Evolutionary conservation across 2,797 vertebrate genomes (phyloP), one percentile per base, ranked within the genome.

Genomic region (Hippocampus kuda): DNA sequence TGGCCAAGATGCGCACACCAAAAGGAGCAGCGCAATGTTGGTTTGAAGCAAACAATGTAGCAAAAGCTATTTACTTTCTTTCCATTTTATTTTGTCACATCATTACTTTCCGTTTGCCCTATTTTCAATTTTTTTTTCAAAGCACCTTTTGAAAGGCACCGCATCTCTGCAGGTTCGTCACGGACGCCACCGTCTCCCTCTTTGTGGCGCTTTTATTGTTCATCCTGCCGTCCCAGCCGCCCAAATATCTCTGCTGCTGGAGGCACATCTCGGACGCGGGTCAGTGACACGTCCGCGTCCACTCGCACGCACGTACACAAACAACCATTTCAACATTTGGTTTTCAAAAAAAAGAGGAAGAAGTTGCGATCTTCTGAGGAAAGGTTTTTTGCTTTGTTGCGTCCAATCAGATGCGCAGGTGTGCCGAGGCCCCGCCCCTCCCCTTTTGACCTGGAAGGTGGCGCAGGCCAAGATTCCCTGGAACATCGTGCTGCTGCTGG

Each of bases 401-500:
- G 26, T 75, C 77, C 72, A 76, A 76, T 79, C 83, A 92, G 89
- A 82, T 16, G 46, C 78, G 11, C 73, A 67, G 68, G 38, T 56
- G 13, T 66, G 81, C 2, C 70, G 0, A 61, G 79, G 87, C 27
- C 85, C 91, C 26, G 79, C 88, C 64, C 78, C 93, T 16, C 20
- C 89, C 0, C 87, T 99, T 84, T 90, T 99, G 80, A 91, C 90
- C 10, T 99, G 97, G 97, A 89, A 91, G 73, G 91, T 92, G 78
- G 89, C 92, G 67, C 96, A 99, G 75, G 89, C 87, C 79, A 94
- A 94, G 85, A 84, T 86, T 82, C 87, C 94, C 4, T 97, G 94
- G 95, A 94, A 85, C 72, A 89, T 97, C 1, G 87, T 97, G 46
- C 85, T 97, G 79, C 91, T 97, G 67, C 90, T 97, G n/a, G 95